Evolutionary conservation across 2,888 invertebrate genomes (phyloP).

Genomic region (Hirtodrosophila confusa): DNA sequence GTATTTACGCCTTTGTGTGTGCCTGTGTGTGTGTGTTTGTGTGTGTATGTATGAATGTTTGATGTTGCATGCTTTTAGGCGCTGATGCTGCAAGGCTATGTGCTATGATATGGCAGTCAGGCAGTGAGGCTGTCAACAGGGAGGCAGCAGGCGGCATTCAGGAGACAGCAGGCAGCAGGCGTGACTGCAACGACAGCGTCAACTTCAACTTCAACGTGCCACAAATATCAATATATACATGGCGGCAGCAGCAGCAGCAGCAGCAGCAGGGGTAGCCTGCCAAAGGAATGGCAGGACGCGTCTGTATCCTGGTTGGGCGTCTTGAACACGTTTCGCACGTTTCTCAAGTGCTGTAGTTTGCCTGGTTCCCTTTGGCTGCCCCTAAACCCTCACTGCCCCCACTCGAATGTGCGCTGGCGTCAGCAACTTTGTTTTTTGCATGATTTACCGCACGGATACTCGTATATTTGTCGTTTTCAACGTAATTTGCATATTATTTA

Average conservation of each 20-base stretch:
- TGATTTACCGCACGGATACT: constrained; percentile 76
- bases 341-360: constrained; percentile 71
- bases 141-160: background rate
- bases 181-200: constrained; percentile 48
- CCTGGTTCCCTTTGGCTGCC: background rate
- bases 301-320: constrained; percentile 44
- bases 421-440: constrained; percentile 72
- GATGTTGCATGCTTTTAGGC: constrained; percentile 66
- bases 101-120: constrained; percentile 25
- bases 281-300: constrained; percentile 37
- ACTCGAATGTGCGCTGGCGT: constrained; percentile 27
- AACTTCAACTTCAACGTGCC: constrained; percentile 71
- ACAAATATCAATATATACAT: constrained; percentile 70
- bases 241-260: constrained; percentile 9
- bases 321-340: constrained; percentile 75
- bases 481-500: constrained; percentile 79
- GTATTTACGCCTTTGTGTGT: constrained; percentile 56
- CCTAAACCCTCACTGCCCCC: background rate
- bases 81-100: constrained; percentile 43
- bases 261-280: background rate
- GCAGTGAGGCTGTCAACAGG: background rate
- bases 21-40: constrained; percentile 6
- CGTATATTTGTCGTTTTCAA: constrained; percentile 73
- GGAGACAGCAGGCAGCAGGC: background rate
- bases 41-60: constrained; percentile 38